phyloP scores from a whole-genome alignment of 1,140 invertebrate species.

The Drosophila ercepeae region DNA sequence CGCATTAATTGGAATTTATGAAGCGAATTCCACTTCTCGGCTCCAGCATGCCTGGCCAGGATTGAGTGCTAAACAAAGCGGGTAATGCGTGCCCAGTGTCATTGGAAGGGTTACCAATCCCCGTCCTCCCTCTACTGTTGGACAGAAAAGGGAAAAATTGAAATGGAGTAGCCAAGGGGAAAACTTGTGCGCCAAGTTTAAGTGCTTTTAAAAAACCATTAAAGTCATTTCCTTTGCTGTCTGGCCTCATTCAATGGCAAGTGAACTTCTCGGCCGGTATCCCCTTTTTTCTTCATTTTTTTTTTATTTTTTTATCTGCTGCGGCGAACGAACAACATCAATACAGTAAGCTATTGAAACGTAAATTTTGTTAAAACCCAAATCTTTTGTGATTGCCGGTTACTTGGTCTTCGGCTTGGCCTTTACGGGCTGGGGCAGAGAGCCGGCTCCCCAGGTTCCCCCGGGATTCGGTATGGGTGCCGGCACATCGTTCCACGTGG shows the following conservation, averaged over 20 bases:
- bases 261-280: neutral
- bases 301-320: constrained; percentile 18
- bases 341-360: constrained; percentile 35
- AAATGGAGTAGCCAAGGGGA: constrained; percentile 13
- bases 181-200: constrained; percentile 69
- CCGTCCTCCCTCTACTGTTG: too few relatives aligned
- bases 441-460: constrained; percentile 31
- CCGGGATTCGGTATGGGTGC: constrained; percentile 35
- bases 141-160: constrained; percentile 11
- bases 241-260: constrained; percentile 7
- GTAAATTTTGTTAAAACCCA: constrained; percentile 41
- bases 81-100: constrained; percentile 50
- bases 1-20: constrained; percentile 79
- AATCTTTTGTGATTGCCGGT: neutral
- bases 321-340: constrained; percentile 25
- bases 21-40: constrained; percentile 36
- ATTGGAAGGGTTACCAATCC: constrained; percentile 50
- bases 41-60: constrained; percentile 13
- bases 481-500: constrained; percentile 22
- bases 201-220: constrained; percentile 82
- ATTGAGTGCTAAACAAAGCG: constrained; percentile 62
- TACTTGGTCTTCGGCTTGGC: constrained; percentile 1
- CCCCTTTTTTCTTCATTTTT: constrained; percentile 15
- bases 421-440: neutral
- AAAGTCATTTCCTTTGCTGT: constrained; percentile 69